Evolutionary conservation across 2,113 vertebrate species (phyloP).

Genomic region (Litocranius walleri): DNA sequence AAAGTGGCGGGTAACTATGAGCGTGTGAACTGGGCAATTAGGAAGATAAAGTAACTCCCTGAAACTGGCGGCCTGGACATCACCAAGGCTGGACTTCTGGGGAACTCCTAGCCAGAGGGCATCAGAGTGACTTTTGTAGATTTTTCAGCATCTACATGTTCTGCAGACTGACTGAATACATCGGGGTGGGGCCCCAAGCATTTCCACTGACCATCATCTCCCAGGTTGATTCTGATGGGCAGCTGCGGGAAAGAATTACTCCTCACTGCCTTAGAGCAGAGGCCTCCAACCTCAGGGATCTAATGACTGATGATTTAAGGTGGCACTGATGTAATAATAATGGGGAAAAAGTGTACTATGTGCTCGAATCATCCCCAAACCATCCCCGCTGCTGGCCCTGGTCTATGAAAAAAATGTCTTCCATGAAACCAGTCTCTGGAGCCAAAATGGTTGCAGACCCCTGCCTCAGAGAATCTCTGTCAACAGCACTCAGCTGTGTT

Average conservation of each 20-base stretch:
- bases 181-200: neutral
- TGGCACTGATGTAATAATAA: neutral
- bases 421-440: neutral
- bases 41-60: neutral
- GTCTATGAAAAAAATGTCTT: neutral
- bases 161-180: neutral
- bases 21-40: neutral
- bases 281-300: neutral
- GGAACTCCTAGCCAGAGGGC: neutral
- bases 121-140: neutral
- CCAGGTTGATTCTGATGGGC: neutral
- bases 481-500: neutral
- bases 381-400: neutral
- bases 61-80: neutral
- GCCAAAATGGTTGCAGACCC: neutral
- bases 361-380: neutral
- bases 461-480: too few species aligned
- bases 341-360: neutral
- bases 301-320: neutral
- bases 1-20: neutral
- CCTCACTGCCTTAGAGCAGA: neutral
- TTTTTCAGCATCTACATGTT: neutral
- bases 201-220: neutral
- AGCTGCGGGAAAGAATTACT: neutral
- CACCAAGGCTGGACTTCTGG: fast-evolving